A percentile compares a stretch with the other conserved stretches of the same genome.
Conservation (phyloP, 2,888 invertebrate genomes). For the Dyspetes luteomarginatus region DNA sequence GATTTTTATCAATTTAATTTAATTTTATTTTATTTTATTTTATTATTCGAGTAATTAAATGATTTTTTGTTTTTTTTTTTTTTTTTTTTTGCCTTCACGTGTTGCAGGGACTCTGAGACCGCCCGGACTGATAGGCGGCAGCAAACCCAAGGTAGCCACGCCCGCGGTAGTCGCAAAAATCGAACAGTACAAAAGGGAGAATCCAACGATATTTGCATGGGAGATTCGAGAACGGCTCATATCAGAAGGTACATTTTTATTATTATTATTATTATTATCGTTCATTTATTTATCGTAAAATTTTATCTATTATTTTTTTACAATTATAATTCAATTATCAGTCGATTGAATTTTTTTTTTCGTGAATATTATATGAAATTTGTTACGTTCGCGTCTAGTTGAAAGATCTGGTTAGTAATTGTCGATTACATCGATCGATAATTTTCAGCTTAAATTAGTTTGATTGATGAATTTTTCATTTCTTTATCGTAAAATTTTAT, state of each 20-base stretch:
- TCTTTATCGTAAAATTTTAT: too few species aligned
- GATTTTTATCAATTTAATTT: too few species aligned
- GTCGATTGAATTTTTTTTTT: too few species aligned
- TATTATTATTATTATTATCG: slow-evolving; percentile 25
- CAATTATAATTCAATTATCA: too few species aligned
- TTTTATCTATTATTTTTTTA: too few species aligned
- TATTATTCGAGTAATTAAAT: background rate
- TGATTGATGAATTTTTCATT: too few species aligned
- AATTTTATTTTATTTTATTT: too few species aligned
- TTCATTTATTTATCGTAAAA: background rate
- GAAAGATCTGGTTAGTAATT: too few species aligned
- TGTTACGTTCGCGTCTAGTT: too few species aligned
- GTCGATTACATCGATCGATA: slow-evolving; percentile 35
- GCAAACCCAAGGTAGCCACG: slow-evolving; percentile 98
- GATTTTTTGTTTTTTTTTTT: too few species aligned
- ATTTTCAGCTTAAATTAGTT: too few species aligned
- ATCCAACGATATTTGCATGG: slow-evolving; percentile 99
- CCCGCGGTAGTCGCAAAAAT: slow-evolving; percentile 98
- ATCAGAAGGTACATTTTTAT: slow-evolving; percentile 92
- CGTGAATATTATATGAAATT: too few species aligned
- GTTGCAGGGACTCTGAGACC: slow-evolving; percentile 93
- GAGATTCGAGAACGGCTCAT: slow-evolving; percentile 98
- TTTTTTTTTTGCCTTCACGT: background rate
- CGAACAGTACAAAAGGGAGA: slow-evolving; percentile 98
- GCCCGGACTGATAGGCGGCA: slow-evolving; percentile 96